phyloP scores from a whole-genome alignment of 2,888 invertebrate species.

The Ptycholaimellus sp. region DNA sequence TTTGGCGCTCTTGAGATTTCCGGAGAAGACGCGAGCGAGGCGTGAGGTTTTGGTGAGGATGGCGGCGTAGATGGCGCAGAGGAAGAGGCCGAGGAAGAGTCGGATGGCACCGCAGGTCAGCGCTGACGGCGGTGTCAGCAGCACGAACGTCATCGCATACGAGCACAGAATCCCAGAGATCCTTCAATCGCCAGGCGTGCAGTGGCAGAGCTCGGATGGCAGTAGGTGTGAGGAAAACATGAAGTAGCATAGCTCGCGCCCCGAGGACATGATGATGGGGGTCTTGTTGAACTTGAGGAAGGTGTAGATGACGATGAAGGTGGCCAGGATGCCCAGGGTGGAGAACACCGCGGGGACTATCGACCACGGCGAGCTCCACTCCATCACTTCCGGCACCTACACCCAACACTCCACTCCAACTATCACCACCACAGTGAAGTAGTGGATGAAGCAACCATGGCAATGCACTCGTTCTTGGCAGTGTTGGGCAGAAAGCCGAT shows the following conservation, averaged over 20 bases:
- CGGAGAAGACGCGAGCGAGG: constrained; percentile 45
- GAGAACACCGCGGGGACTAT: constrained; percentile 41
- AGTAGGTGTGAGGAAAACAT: no score
- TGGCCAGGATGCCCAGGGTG: constrained; percentile 37
- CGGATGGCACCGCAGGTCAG: constrained; percentile 39
- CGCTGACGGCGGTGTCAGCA: constrained; percentile 42
- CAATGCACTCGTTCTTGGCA: constrained; percentile 38
- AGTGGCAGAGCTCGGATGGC: no score
- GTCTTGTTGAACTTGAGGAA: constrained; percentile 41
- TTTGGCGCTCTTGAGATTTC: constrained; percentile 43
- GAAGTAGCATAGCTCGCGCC: constrained; percentile 50
- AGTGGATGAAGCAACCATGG: constrained; percentile 25
- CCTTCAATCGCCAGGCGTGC: not conserved
- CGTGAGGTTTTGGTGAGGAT: constrained; percentile 51
- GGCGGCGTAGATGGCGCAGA: constrained; percentile 49
- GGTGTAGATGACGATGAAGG: constrained; percentile 39
- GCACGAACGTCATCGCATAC: constrained; percentile 45
- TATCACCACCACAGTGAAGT: not conserved
- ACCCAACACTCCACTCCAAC: not conserved
- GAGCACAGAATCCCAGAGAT: constrained; percentile 42
- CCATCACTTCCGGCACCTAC: constrained; percentile 34
- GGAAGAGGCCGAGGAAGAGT: constrained; percentile 44
- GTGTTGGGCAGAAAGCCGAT: constrained; percentile 40
- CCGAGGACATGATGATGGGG: constrained; percentile 49
- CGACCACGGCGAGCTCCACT: constrained; percentile 43